A percentile compares a stretch with the other conserved stretches of the same genome.
Conservation (phyloP, 1,140 invertebrate species). For the Drosophila truncata region DNA sequence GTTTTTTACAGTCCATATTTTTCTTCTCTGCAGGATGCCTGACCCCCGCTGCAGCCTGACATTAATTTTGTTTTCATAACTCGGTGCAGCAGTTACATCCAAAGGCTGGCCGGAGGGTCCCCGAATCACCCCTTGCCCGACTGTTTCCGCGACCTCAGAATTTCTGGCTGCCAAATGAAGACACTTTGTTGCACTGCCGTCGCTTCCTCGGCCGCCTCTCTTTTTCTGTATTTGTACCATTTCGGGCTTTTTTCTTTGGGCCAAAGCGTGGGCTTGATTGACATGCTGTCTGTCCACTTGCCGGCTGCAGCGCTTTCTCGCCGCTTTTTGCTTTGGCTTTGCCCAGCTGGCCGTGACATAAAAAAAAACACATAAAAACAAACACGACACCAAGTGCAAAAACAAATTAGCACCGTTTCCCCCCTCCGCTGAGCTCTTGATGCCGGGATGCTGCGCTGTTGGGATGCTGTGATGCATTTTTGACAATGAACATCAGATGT, state of each 20-base stretch:
- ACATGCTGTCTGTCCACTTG: conserved; percentile 68
- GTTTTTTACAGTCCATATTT: background rate
- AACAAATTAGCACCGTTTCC: conserved; percentile 71
- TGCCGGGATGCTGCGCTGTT: background rate
- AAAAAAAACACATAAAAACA: conserved; percentile 27
- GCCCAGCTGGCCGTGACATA: conserved; percentile 69
- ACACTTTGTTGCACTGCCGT: conserved; percentile 68
- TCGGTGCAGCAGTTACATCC: conserved; percentile 52
- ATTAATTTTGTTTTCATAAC: conserved; percentile 83
- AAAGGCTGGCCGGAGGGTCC: conserved; percentile 24
- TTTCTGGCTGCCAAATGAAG: conserved; percentile 66
- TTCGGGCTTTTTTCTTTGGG: conserved; percentile 34
- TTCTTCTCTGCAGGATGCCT: conserved; percentile 12
- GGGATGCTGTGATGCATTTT: conserved; percentile 67
- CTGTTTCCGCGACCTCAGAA: background rate
- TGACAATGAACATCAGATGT: conserved; percentile 75
- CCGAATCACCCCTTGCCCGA: conserved; percentile 8
- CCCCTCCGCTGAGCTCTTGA: conserved; percentile 9
- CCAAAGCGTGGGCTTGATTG: conserved; percentile 75
- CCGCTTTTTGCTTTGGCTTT: conserved; percentile 57
- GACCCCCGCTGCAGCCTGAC: conserved; percentile 56
- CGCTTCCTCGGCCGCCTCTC: conserved; percentile 29
- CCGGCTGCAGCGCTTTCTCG: conserved; percentile 36
- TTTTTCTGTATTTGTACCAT: conserved; percentile 19
- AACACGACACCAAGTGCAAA: conserved; percentile 56